Base-by-base conservation (phyloP, 1,140 invertebrate genomes). In the Sminthurinus signatus region DNA sequence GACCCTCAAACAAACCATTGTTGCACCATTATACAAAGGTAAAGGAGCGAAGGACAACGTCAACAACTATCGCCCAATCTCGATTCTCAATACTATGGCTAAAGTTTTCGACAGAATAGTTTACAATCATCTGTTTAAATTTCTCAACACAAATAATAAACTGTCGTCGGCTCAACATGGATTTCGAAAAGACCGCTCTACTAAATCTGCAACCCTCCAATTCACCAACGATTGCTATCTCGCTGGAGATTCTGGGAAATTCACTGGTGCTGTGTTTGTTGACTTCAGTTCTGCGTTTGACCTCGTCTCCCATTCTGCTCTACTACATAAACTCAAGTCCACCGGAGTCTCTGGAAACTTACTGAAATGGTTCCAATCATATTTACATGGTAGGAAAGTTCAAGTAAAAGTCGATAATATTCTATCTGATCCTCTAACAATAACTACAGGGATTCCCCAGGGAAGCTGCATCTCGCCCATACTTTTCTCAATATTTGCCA, bases 21-120 rank as follows among this genome's bases (percentile, higher is more conserved):
- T 52, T 21, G 32, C 29, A 17, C 54, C 62, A 17, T 36, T 63
- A 14, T 63, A 63, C 25, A 63, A 63, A 57, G 44, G 44, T 4
- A 63, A 63, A 50, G 62, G 62, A 14, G 19, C 27, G 5, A 48
- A 19, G 21, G 19, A n/a, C 10, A 10, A 17, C 25, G 23, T 43
- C 21, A 48, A 19, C 10, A 42, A n/a, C 2, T 63, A 63, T 39
- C 19, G 62, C 8, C 25, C 62, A 0, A 63, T 57, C 12, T 28
- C 54, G 0, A 17, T n/a, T 23, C n/a, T 57, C 0, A n/a, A 0
- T 1, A 28, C 50, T 39, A 10, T 57, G 1, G 31, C 27, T 48
- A 63, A 63, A 50, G 36, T 57, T 3, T 57, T 63, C 14, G 62
- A 63, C 32, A 63, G 32, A 25, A 46, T 56, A 12, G 36, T 64